Evolutionary conservation across 1,140 invertebrate species (phyloP).

Genomic region (Ceratitis capitata): DNA sequence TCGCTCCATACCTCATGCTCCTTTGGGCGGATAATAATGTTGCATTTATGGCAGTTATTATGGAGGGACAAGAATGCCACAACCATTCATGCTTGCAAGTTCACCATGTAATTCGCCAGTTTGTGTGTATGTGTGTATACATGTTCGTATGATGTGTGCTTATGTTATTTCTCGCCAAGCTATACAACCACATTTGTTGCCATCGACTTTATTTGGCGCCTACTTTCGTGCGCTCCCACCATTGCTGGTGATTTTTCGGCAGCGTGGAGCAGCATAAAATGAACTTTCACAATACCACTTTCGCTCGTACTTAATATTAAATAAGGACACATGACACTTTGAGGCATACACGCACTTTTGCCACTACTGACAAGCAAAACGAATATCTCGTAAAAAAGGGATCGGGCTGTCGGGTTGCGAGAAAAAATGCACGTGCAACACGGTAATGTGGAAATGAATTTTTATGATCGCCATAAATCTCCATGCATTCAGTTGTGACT

Average conservation of each 20-base stretch:
- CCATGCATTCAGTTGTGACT: background rate
- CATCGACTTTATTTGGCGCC: conserved; percentile 24
- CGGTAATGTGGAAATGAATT: conserved; percentile 35
- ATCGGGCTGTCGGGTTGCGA: background rate
- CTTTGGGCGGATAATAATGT: background rate
- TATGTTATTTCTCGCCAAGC: background rate
- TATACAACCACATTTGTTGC: background rate
- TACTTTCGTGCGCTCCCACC: background rate
- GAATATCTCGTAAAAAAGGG: background rate
- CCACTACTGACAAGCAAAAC: background rate
- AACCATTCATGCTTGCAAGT: background rate
- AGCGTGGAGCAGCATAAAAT: conserved; percentile 4
- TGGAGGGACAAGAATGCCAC: background rate
- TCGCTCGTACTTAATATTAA: conserved; percentile 33
- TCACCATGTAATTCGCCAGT: background rate
- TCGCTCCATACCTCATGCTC: background rate
- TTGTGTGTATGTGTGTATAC: background rate
- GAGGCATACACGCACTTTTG: background rate
- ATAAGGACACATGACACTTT: background rate
- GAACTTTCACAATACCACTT: conserved; percentile 15
- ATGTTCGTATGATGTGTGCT: background rate
- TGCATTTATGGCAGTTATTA: background rate
- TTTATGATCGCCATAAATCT: conserved; percentile 40
- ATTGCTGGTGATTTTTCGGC: background rate
- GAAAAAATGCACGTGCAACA: background rate